Percentiles rank a stretch among this genome's conserved stretches.
Evolutionary conservation across 2,797 vertebrate species (phyloP).

Genomic region (Agapornis canus): DNA sequence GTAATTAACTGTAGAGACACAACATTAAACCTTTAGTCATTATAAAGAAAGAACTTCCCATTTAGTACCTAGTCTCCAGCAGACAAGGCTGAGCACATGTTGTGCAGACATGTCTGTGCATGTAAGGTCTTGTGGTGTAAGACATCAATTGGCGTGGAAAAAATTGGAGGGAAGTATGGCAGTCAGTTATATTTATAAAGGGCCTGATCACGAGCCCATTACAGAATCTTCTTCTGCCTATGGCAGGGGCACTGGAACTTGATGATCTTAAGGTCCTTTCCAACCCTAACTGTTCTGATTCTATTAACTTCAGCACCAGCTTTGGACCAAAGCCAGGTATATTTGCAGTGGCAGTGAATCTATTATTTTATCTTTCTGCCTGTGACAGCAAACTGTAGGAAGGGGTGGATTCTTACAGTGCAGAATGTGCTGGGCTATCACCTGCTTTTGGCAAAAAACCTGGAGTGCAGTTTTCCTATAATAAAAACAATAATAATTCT

Average conservation of each 20-base stretch:
- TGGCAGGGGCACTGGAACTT: not conserved
- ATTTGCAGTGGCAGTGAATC: conserved; percentile 1
- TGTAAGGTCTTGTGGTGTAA: not conserved
- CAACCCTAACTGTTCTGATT: not conserved
- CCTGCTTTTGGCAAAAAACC: conserved; percentile 4
- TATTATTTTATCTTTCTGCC: not conserved
- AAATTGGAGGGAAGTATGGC: not conserved
- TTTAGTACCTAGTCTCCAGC: not conserved
- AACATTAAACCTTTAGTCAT: not conserved
- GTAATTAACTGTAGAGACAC: not conserved
- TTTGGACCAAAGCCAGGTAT: not conserved
- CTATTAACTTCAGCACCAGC: not conserved
- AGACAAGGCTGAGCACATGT: not conserved
- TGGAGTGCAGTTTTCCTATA: not conserved
- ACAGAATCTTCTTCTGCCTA: not conserved
- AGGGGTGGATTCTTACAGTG: not conserved
- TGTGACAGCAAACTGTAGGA: not conserved
- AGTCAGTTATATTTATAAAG: not conserved
- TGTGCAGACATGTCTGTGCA: not conserved
- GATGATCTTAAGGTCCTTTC: not conserved
- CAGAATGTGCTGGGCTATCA: not conserved
- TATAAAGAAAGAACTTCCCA: not conserved
- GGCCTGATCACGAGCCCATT: not conserved
- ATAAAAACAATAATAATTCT: conserved; percentile 49
- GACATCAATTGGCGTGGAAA: not conserved